phyloP scores from a whole-genome alignment of 2,888 invertebrate genomes.

The Ditylenchus weischeri region DNA sequence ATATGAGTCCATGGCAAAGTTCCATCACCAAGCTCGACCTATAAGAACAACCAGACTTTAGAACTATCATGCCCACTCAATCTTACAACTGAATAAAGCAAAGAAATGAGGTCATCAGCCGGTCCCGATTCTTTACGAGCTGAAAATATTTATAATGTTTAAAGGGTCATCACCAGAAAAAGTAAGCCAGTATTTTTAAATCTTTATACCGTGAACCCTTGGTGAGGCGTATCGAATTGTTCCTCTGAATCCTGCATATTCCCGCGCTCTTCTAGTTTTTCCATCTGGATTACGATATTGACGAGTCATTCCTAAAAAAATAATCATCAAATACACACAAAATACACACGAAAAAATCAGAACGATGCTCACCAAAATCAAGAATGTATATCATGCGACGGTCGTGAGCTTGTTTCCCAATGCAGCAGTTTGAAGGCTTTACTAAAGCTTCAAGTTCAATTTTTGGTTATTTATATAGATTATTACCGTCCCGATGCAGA shows the following conservation, averaged over 20 bases:
- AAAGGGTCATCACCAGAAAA: too few species aligned
- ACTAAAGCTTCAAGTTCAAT: not conserved
- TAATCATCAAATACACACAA: not conserved
- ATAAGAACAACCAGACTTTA: not conserved
- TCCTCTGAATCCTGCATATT: conserved; percentile 27
- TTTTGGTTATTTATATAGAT: not conserved
- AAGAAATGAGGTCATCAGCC: conserved; percentile 25
- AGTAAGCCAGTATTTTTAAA: too few species aligned
- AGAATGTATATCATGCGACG: conserved; percentile 16
- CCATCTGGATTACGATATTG: conserved; percentile 23
- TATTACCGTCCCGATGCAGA: conserved; percentile 24
- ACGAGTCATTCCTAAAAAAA: conserved; percentile 26
- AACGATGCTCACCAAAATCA: conserved; percentile 59
- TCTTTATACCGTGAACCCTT: conserved; percentile 16
- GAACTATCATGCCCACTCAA: too few species aligned
- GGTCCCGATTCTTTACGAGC: conserved; percentile 23
- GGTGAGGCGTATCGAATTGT: conserved; percentile 27
- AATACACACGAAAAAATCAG: not conserved
- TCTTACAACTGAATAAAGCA: conserved; percentile 24
- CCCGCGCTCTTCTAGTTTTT: conserved; percentile 15
- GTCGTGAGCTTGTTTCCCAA: conserved; percentile 15
- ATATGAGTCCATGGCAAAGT: conserved; percentile 25
- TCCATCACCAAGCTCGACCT: conserved; percentile 25
- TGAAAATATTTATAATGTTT: too few species aligned
- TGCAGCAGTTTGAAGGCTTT: conserved; percentile 31